Conservation (phyloP, 2,888 invertebrate species). For the Chloroclysta siterata region DNA sequence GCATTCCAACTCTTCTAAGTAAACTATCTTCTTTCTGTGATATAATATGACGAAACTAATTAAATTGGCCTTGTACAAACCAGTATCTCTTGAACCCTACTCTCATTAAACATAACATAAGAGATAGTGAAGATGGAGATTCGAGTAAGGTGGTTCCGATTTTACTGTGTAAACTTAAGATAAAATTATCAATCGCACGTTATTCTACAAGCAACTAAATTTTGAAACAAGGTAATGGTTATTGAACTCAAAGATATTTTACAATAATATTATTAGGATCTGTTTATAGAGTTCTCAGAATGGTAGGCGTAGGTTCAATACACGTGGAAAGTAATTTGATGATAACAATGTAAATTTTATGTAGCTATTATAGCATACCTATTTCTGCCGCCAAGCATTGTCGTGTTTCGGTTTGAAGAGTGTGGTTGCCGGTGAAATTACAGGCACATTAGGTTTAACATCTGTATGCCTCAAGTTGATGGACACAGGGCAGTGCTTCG, state of each 20-base stretch:
- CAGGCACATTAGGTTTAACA: too few species aligned
- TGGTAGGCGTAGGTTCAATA: neutral
- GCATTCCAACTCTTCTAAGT: conserved; percentile 18
- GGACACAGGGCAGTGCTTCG: too few species aligned
- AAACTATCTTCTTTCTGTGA: conserved; percentile 21
- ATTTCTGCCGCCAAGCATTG: too few species aligned
- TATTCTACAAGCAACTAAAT: neutral
- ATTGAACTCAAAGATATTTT: conserved; percentile 8
- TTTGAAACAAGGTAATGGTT: conserved; percentile 4
- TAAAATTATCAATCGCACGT: conserved; percentile 29
- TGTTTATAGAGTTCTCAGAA: neutral
- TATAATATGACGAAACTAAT: conserved; percentile 32
- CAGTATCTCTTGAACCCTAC: conserved; percentile 26
- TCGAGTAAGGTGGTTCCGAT: conserved; percentile 18
- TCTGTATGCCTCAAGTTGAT: too few species aligned
- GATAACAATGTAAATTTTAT: too few species aligned
- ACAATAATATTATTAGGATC: neutral
- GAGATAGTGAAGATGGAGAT: conserved; percentile 6
- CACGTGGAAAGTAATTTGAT: too few species aligned
- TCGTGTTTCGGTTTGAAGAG: too few species aligned
- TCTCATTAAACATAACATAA: conserved; percentile 11
- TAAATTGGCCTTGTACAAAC: conserved; percentile 32
- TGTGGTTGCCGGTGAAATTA: too few species aligned
- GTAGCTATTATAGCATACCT: too few species aligned
- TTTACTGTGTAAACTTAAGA: conserved; percentile 27